Percentiles rank a stretch among this genome's conserved stretches.
Conservation (phyloP, 1,140 invertebrate genomes). For the Brachionus asplanchnoidis region DNA sequence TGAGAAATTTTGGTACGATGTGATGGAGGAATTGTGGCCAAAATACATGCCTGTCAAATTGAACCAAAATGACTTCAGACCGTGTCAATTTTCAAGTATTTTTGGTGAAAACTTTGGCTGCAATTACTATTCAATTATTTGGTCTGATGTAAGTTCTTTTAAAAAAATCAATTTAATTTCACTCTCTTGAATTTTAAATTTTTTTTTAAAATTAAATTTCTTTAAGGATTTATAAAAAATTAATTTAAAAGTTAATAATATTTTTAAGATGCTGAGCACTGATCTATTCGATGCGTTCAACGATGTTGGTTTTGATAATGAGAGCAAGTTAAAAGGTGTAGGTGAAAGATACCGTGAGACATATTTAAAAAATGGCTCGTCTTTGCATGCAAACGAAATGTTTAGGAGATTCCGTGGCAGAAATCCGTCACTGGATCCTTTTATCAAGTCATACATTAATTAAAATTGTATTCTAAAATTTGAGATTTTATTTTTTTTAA, state of each 20-base stretch:
- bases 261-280: constrained; percentile 71
- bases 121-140: constrained; percentile 55
- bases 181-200: not conserved
- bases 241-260: not conserved
- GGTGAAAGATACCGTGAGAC: constrained; percentile 71
- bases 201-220: not conserved
- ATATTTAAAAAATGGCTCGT: constrained; percentile 75
- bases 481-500: not conserved
- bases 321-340: constrained; percentile 47
- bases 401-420: constrained; percentile 83
- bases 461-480: constrained; percentile 4
- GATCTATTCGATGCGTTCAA: constrained; percentile 79
- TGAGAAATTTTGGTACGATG: constrained; percentile 69
- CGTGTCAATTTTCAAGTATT: constrained; percentile 67
- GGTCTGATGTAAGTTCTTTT: constrained; percentile 51
- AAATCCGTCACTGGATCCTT: constrained; percentile 76
- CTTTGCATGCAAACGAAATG: constrained; percentile 70
- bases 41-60: constrained; percentile 69
- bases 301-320: constrained; percentile 60
- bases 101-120: constrained; percentile 55
- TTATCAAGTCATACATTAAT: constrained; percentile 60
- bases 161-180: not conserved
- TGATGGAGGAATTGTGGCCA: constrained; percentile 72
- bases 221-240: not conserved
- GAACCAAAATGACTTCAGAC: constrained; percentile 71